Conservation (phyloP, 2,797 vertebrate genomes). For the Glyptemys insculpta region DNA sequence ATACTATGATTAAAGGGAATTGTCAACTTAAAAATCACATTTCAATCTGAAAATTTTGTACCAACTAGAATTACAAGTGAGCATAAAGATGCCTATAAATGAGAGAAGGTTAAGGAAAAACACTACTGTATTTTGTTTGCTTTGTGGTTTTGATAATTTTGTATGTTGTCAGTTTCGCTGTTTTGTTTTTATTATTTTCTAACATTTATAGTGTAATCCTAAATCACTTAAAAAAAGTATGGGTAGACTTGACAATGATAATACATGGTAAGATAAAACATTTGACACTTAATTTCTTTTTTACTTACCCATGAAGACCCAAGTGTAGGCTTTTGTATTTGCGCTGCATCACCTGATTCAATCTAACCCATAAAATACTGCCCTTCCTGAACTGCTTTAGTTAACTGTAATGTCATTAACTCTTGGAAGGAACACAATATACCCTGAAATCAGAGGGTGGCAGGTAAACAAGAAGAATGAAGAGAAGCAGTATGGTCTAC, state of each 20-base stretch:
- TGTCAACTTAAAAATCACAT: neutral
- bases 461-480: neutral
- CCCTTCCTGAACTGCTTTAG: neutral
- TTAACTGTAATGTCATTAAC: neutral
- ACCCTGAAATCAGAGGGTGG: neutral
- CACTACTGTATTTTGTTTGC: neutral
- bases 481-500: neutral
- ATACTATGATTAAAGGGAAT: neutral
- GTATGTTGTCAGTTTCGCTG: neutral
- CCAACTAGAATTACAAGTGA: neutral
- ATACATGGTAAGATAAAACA: neutral
- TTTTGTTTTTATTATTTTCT: neutral
- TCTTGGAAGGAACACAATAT: neutral
- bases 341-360: neutral
- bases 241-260: neutral
- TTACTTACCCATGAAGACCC: neutral
- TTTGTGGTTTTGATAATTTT: neutral
- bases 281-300: neutral
- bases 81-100: neutral
- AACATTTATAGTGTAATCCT: neutral
- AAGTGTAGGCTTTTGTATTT: neutral
- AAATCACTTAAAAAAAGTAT: neutral
- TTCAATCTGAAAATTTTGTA: neutral
- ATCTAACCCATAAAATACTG: neutral
- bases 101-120: neutral